Evolutionary conservation across 2,797 vertebrate genomes (phyloP).

Genomic region (Manis pentadactyla): DNA sequence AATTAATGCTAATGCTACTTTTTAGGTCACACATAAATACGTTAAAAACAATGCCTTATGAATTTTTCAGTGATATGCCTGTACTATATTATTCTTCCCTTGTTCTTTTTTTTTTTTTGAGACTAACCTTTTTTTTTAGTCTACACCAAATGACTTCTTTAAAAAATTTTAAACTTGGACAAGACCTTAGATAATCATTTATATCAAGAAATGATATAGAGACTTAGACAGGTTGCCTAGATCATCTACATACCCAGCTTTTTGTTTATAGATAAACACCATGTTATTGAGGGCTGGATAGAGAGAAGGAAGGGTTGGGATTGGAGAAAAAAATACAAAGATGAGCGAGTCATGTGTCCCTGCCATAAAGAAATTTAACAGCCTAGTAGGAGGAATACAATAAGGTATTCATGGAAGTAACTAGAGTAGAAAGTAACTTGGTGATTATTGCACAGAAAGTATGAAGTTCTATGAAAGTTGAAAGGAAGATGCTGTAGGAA

Average conservation of each 20-base stretch:
- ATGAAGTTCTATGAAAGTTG: not conserved
- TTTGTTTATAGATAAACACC: not conserved
- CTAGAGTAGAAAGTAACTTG: not conserved
- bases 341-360: not conserved
- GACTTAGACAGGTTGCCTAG: not conserved
- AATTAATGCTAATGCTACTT: not conserved
- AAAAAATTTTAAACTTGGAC: not conserved
- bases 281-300: not conserved
- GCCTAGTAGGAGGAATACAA: not conserved
- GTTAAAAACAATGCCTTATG: not conserved
- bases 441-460: not conserved
- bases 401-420: not conserved
- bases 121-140: not conserved
- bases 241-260: not conserved
- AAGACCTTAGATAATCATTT: not conserved
- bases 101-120: constrained; percentile 17
- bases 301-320: not conserved
- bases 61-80: constrained; percentile 7
- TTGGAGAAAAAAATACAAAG: not conserved
- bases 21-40: constrained; percentile 29
- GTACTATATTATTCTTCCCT: not conserved
- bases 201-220: not conserved
- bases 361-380: not conserved
- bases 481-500: not conserved
- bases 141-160: not conserved